These are phyloP conservation scores for Acanthosepion lycidas DNA, from an alignment of 2,888 invertebrate species.

Conservation along the genomic window DNA sequence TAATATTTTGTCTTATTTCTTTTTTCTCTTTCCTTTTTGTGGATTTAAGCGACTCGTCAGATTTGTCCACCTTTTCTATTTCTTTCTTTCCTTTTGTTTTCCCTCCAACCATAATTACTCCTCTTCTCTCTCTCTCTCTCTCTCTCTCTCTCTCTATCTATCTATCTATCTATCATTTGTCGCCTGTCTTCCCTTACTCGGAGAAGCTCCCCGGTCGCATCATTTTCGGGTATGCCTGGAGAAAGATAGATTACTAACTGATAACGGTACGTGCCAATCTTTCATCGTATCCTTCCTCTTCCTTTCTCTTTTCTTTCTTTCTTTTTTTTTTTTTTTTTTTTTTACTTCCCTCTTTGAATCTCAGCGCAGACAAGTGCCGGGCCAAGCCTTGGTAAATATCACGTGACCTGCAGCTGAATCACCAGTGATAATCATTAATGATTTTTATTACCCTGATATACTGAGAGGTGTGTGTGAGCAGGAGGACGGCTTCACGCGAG, in stretches of 20 bases:
- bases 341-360: neutral
- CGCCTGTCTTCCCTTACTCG: no score
- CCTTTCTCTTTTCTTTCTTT: neutral
- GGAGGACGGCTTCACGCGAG: no score
- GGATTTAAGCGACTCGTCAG: no score
- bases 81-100: neutral
- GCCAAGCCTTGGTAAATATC: neutral
- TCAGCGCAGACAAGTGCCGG: neutral
- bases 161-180: neutral
- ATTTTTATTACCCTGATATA: neutral
- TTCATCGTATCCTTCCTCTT: neutral
- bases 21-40: neutral
- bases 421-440: neutral
- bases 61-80: neutral
- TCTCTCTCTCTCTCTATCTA: neutral
- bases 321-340: no score
- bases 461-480: no score
- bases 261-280: neutral
- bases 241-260: no score
- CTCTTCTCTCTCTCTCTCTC: neutral
- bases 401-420: conserved; percentile 33
- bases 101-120: neutral
- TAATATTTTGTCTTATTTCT: neutral
- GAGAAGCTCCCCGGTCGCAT: no score
- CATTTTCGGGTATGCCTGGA: no score